Base-by-base conservation (phyloP, 2,888 invertebrate species). In the Branchinecta sandiegonensis region DNA sequence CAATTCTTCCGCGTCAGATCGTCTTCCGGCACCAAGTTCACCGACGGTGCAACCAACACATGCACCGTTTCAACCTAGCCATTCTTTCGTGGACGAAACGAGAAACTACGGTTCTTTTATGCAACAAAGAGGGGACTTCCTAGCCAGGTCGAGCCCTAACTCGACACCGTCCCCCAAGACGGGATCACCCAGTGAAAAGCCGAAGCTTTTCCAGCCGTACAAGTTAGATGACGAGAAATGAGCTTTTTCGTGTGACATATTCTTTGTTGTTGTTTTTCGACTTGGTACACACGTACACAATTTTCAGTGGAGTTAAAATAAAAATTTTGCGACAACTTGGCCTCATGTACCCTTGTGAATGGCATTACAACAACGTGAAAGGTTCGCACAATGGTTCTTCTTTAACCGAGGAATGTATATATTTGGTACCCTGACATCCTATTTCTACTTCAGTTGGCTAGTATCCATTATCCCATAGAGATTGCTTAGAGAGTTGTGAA, bases 161-260 rank as follows among this genome's bases (percentile, higher is more conserved):
- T 69, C 77, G 71, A 74, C 74, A 70, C 74, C 78, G 74, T 73
- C 79, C 73, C 75, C 76, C n/a, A 75, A 75, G 46, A 71, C 76
- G 75, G 72, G 74, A 9, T 70, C 70, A 13, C 69, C 72, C n/a
- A 70, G 72, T 9, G 47, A 68, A 10, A 63, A 56, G 48, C 86
- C 86, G 0, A 86, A 86, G 75, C 79, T 88, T 46, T 88, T 88
- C 76, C 87, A 88, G 76, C 88, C 88, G 1, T 88, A 88, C 79
- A 88, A 88, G 74, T 82, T 81, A 66, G 84, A 84, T 77, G 77
- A 72, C 9, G 71, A 50, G n/a, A 69, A 70, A 48, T 66, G 67
- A 67, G 67, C 46, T 65, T 69, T 56, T 56, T 56, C 14, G n/a
- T 56, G 63, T 56, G 0, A 37, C 37, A 23, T 4, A 37, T 37